Base-by-base conservation (phyloP, 2,888 invertebrate species). In the Euphydryas editha region DNA sequence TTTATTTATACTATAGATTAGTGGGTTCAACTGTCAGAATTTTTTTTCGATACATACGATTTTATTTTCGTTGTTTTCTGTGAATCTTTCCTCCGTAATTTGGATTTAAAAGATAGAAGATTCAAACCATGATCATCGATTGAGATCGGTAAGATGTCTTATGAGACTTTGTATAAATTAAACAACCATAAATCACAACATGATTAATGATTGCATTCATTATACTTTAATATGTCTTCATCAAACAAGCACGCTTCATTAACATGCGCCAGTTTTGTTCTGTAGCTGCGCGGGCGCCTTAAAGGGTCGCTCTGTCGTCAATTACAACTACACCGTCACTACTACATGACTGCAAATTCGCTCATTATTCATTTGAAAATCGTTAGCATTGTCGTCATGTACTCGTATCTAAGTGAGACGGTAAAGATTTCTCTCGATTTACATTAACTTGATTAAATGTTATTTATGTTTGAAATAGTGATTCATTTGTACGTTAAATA, bases 221-320 rank as follows among this genome's bases (percentile, higher is more conserved):
- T 11, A 47, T 47, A 13, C 13, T 47, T 13, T 21, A 13, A 13
- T 13, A 47, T 20, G 18, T 59, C 47, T 47, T 17, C 59, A 47
- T 59, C 21, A 47, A 46, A 20, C 13, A 47, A 4, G 18, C 13
- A 47, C 20, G 11, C 65, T 60, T 62, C 67, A 59, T 62, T 67
- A 59, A 47, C 51, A 62, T 67, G 62, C 67, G 54, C 55, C 46
- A 15, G 51, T 49, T 42, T 21, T 24, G 24, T 18, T 17, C 37
- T 13, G 30, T 49, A 42, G 42, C 63, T 59, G 39, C 24, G 65
- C 56, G 65, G 67, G 67, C 42, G 46, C 65, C 65, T 49, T 70
- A 67, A 55, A 67, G 49, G 59, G 67, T 17, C n/a, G 17, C 44
- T 59, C 44, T 20, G 47, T 59, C 21, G 62, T 61, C 64, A 70